Evolutionary conservation across 1,140 invertebrate genomes (phyloP).

Genomic region (Hormaphis cornu): DNA sequence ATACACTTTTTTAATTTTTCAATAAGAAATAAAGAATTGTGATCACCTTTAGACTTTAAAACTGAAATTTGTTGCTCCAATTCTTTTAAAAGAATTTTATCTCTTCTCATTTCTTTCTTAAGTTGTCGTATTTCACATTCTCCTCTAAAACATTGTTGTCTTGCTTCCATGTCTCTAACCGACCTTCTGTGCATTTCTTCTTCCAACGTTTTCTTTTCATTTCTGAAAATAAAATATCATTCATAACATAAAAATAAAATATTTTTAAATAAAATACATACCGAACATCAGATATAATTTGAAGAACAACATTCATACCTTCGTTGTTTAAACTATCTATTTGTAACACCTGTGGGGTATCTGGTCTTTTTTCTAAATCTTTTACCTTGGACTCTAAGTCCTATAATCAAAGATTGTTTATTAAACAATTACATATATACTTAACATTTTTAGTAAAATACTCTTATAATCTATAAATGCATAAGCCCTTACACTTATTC

Average conservation of each 20-base stretch:
- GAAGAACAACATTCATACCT: slow-evolving; percentile 25
- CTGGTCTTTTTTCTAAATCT: slow-evolving; percentile 25
- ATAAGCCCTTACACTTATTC: slow-evolving; percentile 20
- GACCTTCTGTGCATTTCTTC: slow-evolving; percentile 24
- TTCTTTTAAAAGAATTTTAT: slow-evolving; percentile 8
- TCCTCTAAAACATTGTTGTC: slow-evolving; percentile 24
- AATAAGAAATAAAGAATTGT: no score
- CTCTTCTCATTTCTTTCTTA: slow-evolving; percentile 25
- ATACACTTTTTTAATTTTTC: no score
- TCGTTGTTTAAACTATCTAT: slow-evolving; percentile 27
- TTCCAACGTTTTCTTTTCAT: slow-evolving; percentile 10
- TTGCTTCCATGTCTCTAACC: slow-evolving; percentile 11
- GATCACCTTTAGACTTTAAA: slow-evolving; percentile 8
- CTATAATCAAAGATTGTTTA: neutral
- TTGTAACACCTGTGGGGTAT: slow-evolving; percentile 3
- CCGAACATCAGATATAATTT: slow-evolving; percentile 21
- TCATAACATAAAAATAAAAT: neutral
- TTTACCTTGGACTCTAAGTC: slow-evolving; percentile 14
- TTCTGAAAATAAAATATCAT: neutral
- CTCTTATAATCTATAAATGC: neutral
- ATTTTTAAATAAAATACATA: neutral
- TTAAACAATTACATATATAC: neutral
- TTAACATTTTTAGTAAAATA: neutral
- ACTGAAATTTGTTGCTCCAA: slow-evolving; percentile 17
- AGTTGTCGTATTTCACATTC: slow-evolving; percentile 28